These are phyloP conservation scores for Salarias fasciatus DNA, from an alignment of 2,797 vertebrate species.

Conservation along the genomic window DNA sequence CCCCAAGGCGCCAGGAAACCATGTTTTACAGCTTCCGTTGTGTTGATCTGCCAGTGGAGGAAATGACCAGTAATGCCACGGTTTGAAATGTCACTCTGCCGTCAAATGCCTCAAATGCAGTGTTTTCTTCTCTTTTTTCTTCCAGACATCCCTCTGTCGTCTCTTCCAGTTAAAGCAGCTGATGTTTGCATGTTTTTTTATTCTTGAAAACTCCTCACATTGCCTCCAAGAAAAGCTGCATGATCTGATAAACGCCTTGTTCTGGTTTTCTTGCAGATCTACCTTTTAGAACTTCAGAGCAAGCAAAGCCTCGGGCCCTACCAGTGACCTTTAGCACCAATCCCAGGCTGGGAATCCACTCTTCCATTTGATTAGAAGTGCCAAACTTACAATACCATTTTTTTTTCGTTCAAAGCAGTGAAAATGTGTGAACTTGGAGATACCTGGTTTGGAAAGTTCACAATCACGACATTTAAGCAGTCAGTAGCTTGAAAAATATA, in stretches of 20 bases:
- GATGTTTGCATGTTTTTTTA: neutral
- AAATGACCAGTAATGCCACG: constrained; percentile 36
- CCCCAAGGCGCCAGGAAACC: constrained; percentile 41
- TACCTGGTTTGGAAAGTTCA: constrained; percentile 47
- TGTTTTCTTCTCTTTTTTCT: neutral
- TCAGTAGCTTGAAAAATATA: constrained; percentile 50
- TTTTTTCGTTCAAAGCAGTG: neutral
- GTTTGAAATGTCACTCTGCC: constrained; percentile 39
- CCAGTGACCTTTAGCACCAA: too few relatives aligned
- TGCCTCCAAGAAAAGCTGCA: too few relatives aligned
- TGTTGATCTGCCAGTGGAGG: constrained; percentile 3
- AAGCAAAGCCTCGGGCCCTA: too few relatives aligned
- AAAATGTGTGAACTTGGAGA: constrained; percentile 25
- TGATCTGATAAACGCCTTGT: too few relatives aligned
- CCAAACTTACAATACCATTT: too few relatives aligned
- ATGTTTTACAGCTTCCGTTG: constrained; percentile 46
- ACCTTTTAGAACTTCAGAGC: too few relatives aligned
- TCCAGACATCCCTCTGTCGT: too few relatives aligned
- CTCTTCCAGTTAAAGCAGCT: neutral
- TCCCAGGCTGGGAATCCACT: too few relatives aligned
- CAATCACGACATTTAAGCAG: constrained; percentile 49
- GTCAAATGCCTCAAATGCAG: constrained; percentile 12
- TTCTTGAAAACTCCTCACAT: too few relatives aligned
- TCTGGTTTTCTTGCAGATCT: too few relatives aligned
- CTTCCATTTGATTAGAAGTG: too few relatives aligned